Base-by-base conservation (phyloP, 2,113 vertebrate genomes). In the Oncorhynchus keta region DNA sequence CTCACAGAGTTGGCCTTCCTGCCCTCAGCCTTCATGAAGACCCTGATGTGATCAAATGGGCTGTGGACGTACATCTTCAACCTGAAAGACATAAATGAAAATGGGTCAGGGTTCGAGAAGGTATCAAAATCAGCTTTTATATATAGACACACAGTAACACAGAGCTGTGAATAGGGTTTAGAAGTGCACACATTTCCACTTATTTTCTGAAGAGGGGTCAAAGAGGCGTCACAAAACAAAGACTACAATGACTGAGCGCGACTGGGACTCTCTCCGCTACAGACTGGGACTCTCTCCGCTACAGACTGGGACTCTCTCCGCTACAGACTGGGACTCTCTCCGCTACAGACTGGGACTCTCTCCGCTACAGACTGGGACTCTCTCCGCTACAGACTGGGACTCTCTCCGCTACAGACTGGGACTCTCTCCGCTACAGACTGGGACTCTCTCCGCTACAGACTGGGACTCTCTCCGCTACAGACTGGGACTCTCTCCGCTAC, bases 11-110 rank as follows among this genome's bases (percentile, higher is more conserved):
- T 95, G 1, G 93, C 92, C 26, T 79, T 93, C 68, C 92, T 93
- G 75, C 95, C 92, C 80, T 98, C 97, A 18, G 94, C 92, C 89
- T 96, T 97, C 96, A 99, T 95, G 86, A 97, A 94, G 87, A 99
- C 93, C 80, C 86, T 94, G 57, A 97, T 72, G 20, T 95, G 89
- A 57, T 85, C 94, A 79, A 66, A 81, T 76, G 87, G 88, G 81
- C 83, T 64, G 45, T 68, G 77, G 3, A 87, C 90, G 22, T 99
- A 99, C 69, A 91, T 88, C 93, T 96, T 97, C 87, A 99, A 93
- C 83, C 97, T 99, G 91, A 82, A 94, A 93, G 78, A 83, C 66
- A 81, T 78, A 24, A 79, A 85, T 22, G 20, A 51, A 5, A 12
- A 74, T 1, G 59, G 32, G 22, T 68, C 20, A 68, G 16, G 66